Evolutionary conservation across 2,888 invertebrate genomes (phyloP).

Genomic region (Gasteruption jaculator): DNA sequence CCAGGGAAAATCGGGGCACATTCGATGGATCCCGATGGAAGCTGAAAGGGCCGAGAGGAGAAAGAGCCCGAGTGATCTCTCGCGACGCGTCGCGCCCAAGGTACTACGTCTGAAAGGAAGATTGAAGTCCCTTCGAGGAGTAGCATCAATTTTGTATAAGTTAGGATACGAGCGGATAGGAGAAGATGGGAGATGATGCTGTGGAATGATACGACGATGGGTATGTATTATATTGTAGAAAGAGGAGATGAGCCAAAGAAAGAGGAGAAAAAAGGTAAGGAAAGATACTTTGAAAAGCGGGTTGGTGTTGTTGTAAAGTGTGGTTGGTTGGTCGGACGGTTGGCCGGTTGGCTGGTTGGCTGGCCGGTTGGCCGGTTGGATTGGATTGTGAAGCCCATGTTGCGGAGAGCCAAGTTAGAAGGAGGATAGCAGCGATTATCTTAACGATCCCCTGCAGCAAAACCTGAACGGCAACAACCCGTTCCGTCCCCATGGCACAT

Average conservation of each 20-base stretch:
- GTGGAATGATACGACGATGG: too few species aligned
- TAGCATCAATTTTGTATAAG: too few species aligned
- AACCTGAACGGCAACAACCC: slow-evolving; percentile 49
- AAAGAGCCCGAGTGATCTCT: too few species aligned
- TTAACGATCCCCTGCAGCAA: slow-evolving; percentile 50
- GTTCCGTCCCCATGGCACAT: slow-evolving; percentile 33
- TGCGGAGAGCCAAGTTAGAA: slow-evolving; percentile 47
- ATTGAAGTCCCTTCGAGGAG: slow-evolving; percentile 1
- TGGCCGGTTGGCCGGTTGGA: neutral
- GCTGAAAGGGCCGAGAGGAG: neutral
- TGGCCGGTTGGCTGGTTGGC: slow-evolving; percentile 25
- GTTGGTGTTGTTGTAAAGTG: slow-evolving; percentile 12
- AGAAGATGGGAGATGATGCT: slow-evolving; percentile 2
- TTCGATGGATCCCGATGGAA: neutral
- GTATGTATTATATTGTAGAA: too few species aligned
- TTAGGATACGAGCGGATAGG: slow-evolving; percentile 1
- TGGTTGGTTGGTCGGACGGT: slow-evolving; percentile 20
- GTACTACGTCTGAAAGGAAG: slow-evolving; percentile 13
- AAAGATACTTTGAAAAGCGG: slow-evolving; percentile 6
- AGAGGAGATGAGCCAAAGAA: slow-evolving; percentile 9
- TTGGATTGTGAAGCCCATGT: slow-evolving; percentile 20
- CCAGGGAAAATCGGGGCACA: too few species aligned
- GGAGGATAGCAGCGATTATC: slow-evolving; percentile 50
- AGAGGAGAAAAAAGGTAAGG: slow-evolving; percentile 11
- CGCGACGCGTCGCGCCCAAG: too few species aligned